Percentiles rank a stretch among this genome's conserved stretches.
phyloP scores from a whole-genome alignment of 2,113 vertebrate genomes.

The Miniopterus natalensis region DNA sequence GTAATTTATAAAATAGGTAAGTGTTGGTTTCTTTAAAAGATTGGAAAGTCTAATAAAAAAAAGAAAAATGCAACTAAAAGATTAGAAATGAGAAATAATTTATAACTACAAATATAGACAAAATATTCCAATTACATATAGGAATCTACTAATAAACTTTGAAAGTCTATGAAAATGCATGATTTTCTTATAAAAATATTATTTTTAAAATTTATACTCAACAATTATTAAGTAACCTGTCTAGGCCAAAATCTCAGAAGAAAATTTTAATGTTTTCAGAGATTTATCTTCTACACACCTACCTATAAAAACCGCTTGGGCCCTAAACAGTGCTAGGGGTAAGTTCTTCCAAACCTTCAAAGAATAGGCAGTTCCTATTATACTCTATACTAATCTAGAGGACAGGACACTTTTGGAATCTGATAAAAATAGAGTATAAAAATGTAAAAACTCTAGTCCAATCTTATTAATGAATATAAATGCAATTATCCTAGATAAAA shows the following conservation, averaged over 20 bases:
- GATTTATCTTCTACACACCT: slow-evolving; percentile 33
- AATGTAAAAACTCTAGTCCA: slow-evolving; percentile 55
- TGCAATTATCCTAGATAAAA: slow-evolving; percentile 62
- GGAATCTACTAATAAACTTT: slow-evolving; percentile 54
- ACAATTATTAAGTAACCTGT: slow-evolving; percentile 53
- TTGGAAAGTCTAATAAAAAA: slow-evolving; percentile 34
- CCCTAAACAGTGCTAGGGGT: not conserved
- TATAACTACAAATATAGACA: slow-evolving; percentile 40
- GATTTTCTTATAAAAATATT: slow-evolving; percentile 60
- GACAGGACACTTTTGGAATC: not conserved
- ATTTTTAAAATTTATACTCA: slow-evolving; percentile 63
- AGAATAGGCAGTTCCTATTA: slow-evolving; percentile 49
- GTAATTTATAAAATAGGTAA: slow-evolving; percentile 61
- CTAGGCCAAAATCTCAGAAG: slow-evolving; percentile 35
- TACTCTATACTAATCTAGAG: slow-evolving; percentile 8
- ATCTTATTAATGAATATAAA: slow-evolving; percentile 59
- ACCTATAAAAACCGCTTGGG: not conserved
- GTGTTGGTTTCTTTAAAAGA: slow-evolving; percentile 60
- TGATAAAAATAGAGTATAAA: slow-evolving; percentile 50
- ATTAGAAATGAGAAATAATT: slow-evolving; percentile 49
- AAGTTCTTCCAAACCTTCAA: slow-evolving; percentile 44
- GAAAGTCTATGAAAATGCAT: slow-evolving; percentile 70
- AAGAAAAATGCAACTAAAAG: slow-evolving; percentile 19
- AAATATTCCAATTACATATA: slow-evolving; percentile 66
- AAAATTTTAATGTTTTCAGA: slow-evolving; percentile 55